Base-by-base conservation (phyloP, 2,113 vertebrate species). In the Raphicerus campestris region DNA sequence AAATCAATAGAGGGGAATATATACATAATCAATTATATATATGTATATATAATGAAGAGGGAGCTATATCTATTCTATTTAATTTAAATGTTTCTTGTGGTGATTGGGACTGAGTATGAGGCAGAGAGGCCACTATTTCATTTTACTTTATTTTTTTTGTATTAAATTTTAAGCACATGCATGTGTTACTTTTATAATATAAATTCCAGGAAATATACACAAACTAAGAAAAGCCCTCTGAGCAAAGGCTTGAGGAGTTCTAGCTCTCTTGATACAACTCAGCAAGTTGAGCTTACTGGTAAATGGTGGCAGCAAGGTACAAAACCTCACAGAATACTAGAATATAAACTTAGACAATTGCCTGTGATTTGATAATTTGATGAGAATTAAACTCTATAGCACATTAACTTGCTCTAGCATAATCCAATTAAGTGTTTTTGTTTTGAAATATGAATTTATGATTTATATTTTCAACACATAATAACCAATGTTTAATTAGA, bases 391-490 rank as follows among this genome's bases (percentile, higher is more conserved):
- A 47, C 56, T 87, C 32, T 9, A 16, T 5, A 97, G 80, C 85
- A 87, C 77, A 97, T 97, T 96, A 97, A 97, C 97, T 95, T 93
- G 75, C 26, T 98, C 91, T 94, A 93, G 42, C 66, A 90, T 93
- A 97, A 97, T 87, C 92, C 73, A 85, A 93, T 58, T 51, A 95
- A 98, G 15, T 70, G 16, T 39, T n/a, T 87, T 96, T 80, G 24
- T 88, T 95, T 93, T 66, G 61, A 86, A 98, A 6, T 26, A 77
- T 89, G 77, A 93, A 35, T 98, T 45, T 96, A 89, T 53, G 32
- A 95, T 91, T 91, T 95, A 82, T 55, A 95, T 93, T 45, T 86
- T 96, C 24, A 98, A 91, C 14, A 94, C 4, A 78, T 20, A 53
- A 7, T 94, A 97, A 98, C 30, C 66, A 94, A 35, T 42, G 28